Conservation (phyloP, 2,888 invertebrate species). For the Xestoiulus laeticollis region DNA sequence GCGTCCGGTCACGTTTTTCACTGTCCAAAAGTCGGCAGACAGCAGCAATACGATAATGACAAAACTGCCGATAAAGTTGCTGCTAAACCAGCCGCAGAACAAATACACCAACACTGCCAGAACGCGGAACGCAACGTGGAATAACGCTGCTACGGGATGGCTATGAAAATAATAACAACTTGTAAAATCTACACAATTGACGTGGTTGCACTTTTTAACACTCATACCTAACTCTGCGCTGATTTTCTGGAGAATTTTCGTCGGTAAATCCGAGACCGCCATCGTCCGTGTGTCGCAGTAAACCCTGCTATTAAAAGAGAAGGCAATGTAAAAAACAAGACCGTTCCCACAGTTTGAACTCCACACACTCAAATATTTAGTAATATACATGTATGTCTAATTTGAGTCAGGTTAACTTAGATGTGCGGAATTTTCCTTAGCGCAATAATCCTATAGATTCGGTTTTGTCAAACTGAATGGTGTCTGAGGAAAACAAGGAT, state of each 20-base stretch:
- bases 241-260: not conserved
- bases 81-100: slow-evolving; percentile 87
- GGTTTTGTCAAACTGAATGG: too few relatives aligned
- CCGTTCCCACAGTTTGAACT: not conserved
- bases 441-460: too few relatives aligned
- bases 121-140: slow-evolving; percentile 78
- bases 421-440: too few relatives aligned
- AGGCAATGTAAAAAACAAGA: too few relatives aligned
- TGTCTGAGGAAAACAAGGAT: too few relatives aligned
- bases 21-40: slow-evolving; percentile 99
- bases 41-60: slow-evolving; percentile 87
- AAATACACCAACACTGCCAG: slow-evolving; percentile 84
- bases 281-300: slow-evolving; percentile 43
- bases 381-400: too few relatives aligned
- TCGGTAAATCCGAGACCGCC: slow-evolving; percentile 50
- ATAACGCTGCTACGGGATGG: slow-evolving; percentile 91
- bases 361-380: too few relatives aligned
- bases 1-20: slow-evolving; percentile 95
- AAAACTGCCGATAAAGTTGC: slow-evolving; percentile 96
- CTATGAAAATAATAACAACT: slow-evolving; percentile 69
- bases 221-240: not conserved
- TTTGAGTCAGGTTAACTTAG: too few relatives aligned
- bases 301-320: slow-evolving; percentile 2
- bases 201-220: not conserved
- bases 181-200: not conserved